phyloP scores from a whole-genome alignment of 2,888 invertebrate genomes.

The Listrodromus nycthemerus region DNA sequence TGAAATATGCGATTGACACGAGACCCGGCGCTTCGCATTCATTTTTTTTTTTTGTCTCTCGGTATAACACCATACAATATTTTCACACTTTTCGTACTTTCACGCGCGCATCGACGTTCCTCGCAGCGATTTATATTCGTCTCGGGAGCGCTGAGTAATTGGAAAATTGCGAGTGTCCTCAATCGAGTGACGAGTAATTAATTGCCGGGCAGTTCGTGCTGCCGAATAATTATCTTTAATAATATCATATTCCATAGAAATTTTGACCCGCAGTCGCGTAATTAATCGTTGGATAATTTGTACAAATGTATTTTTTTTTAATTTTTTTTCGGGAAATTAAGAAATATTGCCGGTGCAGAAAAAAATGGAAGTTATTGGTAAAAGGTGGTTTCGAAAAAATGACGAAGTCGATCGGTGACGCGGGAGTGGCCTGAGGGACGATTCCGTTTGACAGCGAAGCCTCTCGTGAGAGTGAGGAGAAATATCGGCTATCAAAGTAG shows the following conservation, averaged over 20 bases:
- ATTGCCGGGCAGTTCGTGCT: slow-evolving; percentile 21
- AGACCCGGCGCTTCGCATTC: slow-evolving; percentile 35
- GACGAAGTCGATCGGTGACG: background rate
- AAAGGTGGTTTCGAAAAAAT: background rate
- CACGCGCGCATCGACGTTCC: background rate
- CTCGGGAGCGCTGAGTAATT: slow-evolving; percentile 45
- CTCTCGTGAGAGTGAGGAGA: slow-evolving; percentile 57
- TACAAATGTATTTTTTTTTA: background rate
- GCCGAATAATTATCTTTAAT: slow-evolving; percentile 12
- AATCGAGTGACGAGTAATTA: slow-evolving; percentile 36
- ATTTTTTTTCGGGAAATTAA: background rate
- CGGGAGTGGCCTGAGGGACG: background rate
- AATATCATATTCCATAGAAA: slow-evolving; percentile 20
- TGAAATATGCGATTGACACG: slow-evolving; percentile 62
- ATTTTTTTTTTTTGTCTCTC: slow-evolving; percentile 44
- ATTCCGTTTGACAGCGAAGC: slow-evolving; percentile 58
- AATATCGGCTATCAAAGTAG: slow-evolving; percentile 76
- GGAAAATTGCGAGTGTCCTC: slow-evolving; percentile 44
- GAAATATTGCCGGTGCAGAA: background rate
- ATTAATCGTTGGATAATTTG: background rate
- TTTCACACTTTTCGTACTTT: slow-evolving; percentile 47
- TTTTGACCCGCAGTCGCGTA: background rate
- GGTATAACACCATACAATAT: slow-evolving; percentile 17
- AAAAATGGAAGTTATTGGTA: slow-evolving; percentile 4
- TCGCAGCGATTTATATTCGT: slow-evolving; percentile 20